Percentiles rank a stretch among this genome's conserved stretches.
Evolutionary conservation across 2,797 vertebrate genomes (phyloP).

Genomic region (Coracias cyanogaster): DNA sequence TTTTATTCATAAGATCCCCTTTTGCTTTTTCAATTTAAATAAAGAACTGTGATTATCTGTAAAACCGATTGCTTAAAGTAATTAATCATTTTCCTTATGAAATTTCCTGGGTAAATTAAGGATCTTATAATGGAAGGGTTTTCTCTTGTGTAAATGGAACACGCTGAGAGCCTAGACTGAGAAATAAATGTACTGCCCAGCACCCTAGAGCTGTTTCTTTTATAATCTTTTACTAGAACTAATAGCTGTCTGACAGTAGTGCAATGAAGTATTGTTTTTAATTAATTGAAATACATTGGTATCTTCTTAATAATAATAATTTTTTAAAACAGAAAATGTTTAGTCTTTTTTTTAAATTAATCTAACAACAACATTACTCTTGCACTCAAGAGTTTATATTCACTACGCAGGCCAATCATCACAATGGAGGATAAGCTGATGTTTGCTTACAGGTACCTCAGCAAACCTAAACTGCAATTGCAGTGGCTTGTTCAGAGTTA

Average conservation of each 20-base stretch:
- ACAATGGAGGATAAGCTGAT: not conserved
- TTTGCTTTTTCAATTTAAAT: conserved; percentile 67
- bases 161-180: conserved; percentile 26
- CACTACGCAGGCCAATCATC: not conserved
- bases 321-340: not conserved
- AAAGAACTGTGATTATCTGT: conserved; percentile 75
- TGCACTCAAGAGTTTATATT: not conserved
- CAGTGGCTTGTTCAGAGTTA: not conserved
- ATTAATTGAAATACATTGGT: not conserved
- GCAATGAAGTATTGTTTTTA: not conserved
- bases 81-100: conserved; percentile 76
- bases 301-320: not conserved
- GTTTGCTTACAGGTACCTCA: not conserved
- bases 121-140: conserved; percentile 68
- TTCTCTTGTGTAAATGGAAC: conserved; percentile 71
- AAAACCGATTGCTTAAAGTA: conserved; percentile 74
- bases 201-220: not conserved
- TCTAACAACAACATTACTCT: not conserved
- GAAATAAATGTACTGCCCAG: conserved; percentile 51
- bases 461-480: not conserved
- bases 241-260: not conserved
- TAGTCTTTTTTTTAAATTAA: not conserved
- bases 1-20: conserved; percentile 63
- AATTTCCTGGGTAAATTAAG: conserved; percentile 74
- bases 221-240: not conserved